These are phyloP conservation scores for Pitta sordida DNA, from an alignment of 2,113 vertebrate genomes.

Conservation along the genomic window DNA sequence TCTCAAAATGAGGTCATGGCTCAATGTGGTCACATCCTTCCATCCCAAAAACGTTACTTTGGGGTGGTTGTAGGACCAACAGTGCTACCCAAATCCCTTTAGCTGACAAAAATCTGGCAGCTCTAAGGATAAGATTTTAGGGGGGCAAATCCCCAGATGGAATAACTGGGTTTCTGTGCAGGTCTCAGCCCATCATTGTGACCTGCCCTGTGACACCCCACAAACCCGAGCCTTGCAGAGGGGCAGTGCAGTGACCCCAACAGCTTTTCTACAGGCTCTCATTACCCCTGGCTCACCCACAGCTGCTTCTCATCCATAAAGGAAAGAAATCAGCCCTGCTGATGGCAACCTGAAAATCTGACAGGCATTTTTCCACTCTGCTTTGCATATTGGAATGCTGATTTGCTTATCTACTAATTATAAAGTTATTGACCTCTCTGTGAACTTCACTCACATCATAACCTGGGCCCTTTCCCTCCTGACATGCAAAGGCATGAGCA, in stretches of 20 bases:
- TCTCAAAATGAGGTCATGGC: background rate
- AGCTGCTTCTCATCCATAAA: slow-evolving; percentile 20
- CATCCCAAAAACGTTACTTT: background rate
- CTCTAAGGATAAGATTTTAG: background rate
- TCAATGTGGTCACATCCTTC: background rate
- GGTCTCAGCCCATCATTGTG: background rate
- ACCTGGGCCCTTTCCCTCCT: slow-evolving; percentile 6
- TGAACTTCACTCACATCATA: slow-evolving; percentile 52
- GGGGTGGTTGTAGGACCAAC: background rate
- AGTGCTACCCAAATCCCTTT: background rate
- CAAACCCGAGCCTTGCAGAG: slow-evolving; percentile 39
- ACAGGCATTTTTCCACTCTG: background rate
- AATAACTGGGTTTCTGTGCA: background rate
- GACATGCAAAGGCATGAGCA: slow-evolving; percentile 42
- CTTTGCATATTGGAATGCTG: background rate
- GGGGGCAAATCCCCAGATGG: background rate
- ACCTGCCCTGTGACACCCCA: slow-evolving; percentile 23
- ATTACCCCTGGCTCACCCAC: background rate
- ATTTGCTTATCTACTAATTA: slow-evolving; percentile 45
- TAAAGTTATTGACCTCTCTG: slow-evolving; percentile 21
- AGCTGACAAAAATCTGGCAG: background rate
- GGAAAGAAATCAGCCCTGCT: background rate
- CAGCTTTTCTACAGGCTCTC: slow-evolving; percentile 17
- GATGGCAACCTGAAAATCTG: background rate
- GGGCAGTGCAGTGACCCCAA: background rate